Base-by-base conservation (phyloP, 2,113 vertebrate genomes). In the Anoplopoma fimbria region DNA sequence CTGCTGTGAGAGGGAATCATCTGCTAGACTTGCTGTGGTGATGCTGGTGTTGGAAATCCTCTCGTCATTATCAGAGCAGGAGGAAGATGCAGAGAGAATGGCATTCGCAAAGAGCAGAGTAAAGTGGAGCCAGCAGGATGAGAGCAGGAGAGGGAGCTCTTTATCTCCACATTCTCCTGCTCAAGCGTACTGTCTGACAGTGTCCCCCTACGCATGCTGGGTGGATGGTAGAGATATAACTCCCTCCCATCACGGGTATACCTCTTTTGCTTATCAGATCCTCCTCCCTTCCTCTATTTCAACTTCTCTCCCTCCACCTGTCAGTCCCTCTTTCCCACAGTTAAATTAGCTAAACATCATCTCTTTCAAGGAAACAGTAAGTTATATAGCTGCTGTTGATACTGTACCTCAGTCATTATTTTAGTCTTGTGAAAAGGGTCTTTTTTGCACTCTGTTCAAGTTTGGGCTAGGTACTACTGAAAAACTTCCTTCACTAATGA, bases 211-310 rank as follows among this genome's bases (percentile, higher is more conserved):
- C 73, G 74, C 82, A 64, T 73, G 49, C 85, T 45, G 79, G 12
- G 25, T n/a, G 34, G 72, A 87, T 86, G 63, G 73, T 61, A 51
- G 47, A 58, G 82, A 64, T 77, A 33, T 33, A 76, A 49, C 83
- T 79, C 81, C 84, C 81, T 87, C 89, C 80, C 81, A 87, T 67
- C 85, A 77, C 49, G 74, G 86, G 88, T 84, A 89, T 84, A 89
- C 84, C 86, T 93, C 83, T 4, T 45, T 38, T 36, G 69, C 79
- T 93, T 78, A 88, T 83, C 85, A 87, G 90, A 91, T 91, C 83
- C 82, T 87, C 87, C 88, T 87, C 83, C 79, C 70, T 75, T 60
- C 69, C 47, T 29, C 45, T 79, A 27, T 65, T 75, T 89, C 51
- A 57, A 40, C 62, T 19, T 23, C 33, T 17, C 34, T 69, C 33